Percentiles rank a stretch among this genome's conserved stretches.
Evolutionary conservation across 2,797 vertebrate genomes (phyloP).

Genomic region (Salarias fasciatus): DNA sequence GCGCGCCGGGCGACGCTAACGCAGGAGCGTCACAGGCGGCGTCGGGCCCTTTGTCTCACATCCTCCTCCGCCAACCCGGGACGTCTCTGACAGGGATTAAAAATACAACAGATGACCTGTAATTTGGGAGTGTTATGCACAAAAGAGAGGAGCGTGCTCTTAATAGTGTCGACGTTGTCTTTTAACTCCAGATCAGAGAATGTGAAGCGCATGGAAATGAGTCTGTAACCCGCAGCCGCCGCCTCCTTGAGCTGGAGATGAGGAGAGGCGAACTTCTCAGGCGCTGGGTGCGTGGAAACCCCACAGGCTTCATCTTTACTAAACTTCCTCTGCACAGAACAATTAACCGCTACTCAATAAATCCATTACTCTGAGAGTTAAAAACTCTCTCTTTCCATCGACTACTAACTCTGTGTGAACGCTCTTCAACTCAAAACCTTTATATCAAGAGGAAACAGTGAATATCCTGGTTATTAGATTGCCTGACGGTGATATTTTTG

Average conservation of each 20-base stretch:
- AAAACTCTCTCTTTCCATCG: too few relatives aligned
- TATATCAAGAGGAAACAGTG: too few relatives aligned
- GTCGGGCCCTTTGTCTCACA: constrained; percentile 48
- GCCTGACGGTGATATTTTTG: too few relatives aligned
- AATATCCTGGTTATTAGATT: too few relatives aligned
- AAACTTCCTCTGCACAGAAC: too few relatives aligned
- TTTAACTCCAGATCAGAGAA: constrained; percentile 78
- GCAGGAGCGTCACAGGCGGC: background rate
- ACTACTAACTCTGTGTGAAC: too few relatives aligned
- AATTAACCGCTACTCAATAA: too few relatives aligned
- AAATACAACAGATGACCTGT: constrained; percentile 73
- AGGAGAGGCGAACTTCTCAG: constrained; percentile 51
- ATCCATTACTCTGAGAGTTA: too few relatives aligned
- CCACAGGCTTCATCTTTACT: constrained; percentile 24
- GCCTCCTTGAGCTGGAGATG: constrained; percentile 47
- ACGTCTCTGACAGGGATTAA: constrained; percentile 70
- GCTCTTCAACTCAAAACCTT: too few relatives aligned
- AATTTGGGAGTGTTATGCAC: constrained; percentile 70
- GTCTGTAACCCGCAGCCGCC: constrained; percentile 42
- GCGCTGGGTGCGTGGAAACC: constrained; percentile 45
- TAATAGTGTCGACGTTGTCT: constrained; percentile 66
- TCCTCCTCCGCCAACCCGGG: constrained; percentile 62
- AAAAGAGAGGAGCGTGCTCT: constrained; percentile 60
- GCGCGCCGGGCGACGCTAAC: constrained; percentile 2
- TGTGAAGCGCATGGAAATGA: constrained; percentile 68